phyloP scores from a whole-genome alignment of 2,888 invertebrate species.

The Yponomeuta malinellus region DNA sequence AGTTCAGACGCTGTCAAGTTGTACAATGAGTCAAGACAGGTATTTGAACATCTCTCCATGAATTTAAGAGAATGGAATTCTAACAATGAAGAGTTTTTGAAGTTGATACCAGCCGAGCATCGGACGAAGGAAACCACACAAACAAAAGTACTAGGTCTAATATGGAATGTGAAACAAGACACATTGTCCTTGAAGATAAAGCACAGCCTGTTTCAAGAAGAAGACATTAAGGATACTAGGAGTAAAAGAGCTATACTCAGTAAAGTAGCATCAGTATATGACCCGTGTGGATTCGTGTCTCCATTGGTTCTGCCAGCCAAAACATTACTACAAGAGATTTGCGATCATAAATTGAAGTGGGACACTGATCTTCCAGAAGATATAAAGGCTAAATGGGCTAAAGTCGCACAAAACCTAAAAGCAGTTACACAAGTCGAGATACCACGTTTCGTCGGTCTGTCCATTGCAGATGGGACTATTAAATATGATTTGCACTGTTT shows the following conservation, averaged over 20 bases:
- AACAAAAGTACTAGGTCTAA: constrained; percentile 11
- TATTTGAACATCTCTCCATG: too few species aligned
- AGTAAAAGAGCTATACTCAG: constrained; percentile 16
- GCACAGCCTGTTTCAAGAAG: background rate
- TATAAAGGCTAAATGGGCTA: background rate
- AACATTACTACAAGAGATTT: constrained; percentile 18
- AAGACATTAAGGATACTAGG: constrained; percentile 11
- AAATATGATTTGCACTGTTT: too few species aligned
- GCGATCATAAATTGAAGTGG: constrained; percentile 19
- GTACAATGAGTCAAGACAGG: too few species aligned
- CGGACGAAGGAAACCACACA: background rate
- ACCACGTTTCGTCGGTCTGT: background rate
- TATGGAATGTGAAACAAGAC: constrained; percentile 14
- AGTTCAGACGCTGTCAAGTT: too few species aligned
- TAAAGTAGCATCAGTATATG: constrained; percentile 16
- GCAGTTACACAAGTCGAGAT: background rate
- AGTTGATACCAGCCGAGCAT: constrained; percentile 10
- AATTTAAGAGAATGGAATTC: constrained; percentile 10
- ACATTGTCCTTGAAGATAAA: constrained; percentile 16
- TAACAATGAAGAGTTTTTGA: constrained; percentile 9
- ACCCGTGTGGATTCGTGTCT: constrained; percentile 17
- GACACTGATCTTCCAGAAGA: constrained; percentile 8
- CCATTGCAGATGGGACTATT: too few species aligned
- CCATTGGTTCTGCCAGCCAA: constrained; percentile 17
- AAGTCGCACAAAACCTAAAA: background rate